Evolutionary conservation across 2,888 invertebrate genomes (phyloP), one percentile per base, ranked within the genome.

Genomic region (Chaetogeoica ovagalla): DNA sequence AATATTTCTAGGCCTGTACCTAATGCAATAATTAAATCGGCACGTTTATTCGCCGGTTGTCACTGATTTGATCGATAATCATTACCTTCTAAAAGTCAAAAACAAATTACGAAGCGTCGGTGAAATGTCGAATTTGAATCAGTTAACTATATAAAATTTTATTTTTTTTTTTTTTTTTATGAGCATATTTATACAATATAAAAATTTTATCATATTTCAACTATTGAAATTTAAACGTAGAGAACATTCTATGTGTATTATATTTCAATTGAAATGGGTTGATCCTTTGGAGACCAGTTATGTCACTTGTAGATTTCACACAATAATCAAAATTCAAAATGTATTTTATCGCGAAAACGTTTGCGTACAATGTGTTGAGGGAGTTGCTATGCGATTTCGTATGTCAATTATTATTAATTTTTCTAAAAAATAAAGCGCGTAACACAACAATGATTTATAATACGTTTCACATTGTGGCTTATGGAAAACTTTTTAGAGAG

Each of bases 151-250:
- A 43, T 65, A 43, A 19, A 43, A 30, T 72, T 48, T 37, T 59
- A 73, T 39, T 39, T 73, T 21, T 55, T 65, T 63, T 37, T 48
- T 48, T 9, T 48, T 17, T n/a, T 19, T 74, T 55, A 17, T 63
- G n/a, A n/a, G n/a, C n/a, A 30, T 4, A 30, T 4, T 30, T 2
- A 30, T 30, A 30, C 4, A 30, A 30, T 30, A 30, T n/a, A 30
- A 13, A 48, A 43, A 15, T 72, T 0, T 55, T 19, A 55, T 72
- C 55, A 19, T 55, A 48, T 65, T 65, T 52, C 65, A 21, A 63
- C n/a, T 65, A 39, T 74, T 74, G 5, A 74, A 55, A 74, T 74
- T 63, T 63, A 39, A 74, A 52, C 2, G n/a, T 1, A 6, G 30
- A 39, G 37, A 21, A 55, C 37, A 55, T 72, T n/a, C 19, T 21